Evolutionary conservation across 2,113 vertebrate species (phyloP), one percentile per base, ranked within the genome.

Genomic region (Canis aureus): DNA sequence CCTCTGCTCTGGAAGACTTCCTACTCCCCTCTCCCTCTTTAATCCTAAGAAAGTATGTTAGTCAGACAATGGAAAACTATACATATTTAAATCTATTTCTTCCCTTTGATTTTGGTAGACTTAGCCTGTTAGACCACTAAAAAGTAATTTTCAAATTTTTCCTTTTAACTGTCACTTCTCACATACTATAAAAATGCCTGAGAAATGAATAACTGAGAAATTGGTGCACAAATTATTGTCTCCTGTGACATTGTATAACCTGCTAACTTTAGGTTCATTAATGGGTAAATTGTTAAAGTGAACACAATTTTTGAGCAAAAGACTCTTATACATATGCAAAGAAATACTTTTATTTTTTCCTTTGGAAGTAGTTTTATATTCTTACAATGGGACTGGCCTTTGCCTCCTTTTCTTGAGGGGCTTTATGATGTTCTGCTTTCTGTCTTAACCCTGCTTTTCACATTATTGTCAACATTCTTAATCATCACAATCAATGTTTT

Each of bases 31-130:
- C 20, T 4, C 32, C 67, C 73, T n/a, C 62, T 96, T 96, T 69
- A 93, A 19, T 74, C 76, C 55, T 82, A 89, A 60, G 23, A 55
- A 92, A 79, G n/a, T 74, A 69, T 16, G 15, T 86, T 79, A 94
- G 11, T 3, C 32, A 53, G 76, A 86, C 16, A 89, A 91, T 0
- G 95, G 90, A 97, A 96, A 96, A 95, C 27, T 32, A 10, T 17
- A 64, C 5, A 1, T 11, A 92, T 83, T n/a, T 92, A 73, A 84
- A 92, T 91, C 10, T 15, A 64, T 91, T 82, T 27, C 25, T 91
- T 97, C 71, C 3, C 0, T 96, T 97, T 91, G 27, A 25, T 71
- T 96, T 98, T 59, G 73, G 27, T 93, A 91, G 91, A 95, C 80
- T 79, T 22, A 81, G n/a, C 84, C 25, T 87, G 2, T 94, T 53